These are phyloP conservation scores for Lasioglossum figueresi DNA, from an alignment of 2,888 invertebrate species.

Conservation along the genomic window DNA sequence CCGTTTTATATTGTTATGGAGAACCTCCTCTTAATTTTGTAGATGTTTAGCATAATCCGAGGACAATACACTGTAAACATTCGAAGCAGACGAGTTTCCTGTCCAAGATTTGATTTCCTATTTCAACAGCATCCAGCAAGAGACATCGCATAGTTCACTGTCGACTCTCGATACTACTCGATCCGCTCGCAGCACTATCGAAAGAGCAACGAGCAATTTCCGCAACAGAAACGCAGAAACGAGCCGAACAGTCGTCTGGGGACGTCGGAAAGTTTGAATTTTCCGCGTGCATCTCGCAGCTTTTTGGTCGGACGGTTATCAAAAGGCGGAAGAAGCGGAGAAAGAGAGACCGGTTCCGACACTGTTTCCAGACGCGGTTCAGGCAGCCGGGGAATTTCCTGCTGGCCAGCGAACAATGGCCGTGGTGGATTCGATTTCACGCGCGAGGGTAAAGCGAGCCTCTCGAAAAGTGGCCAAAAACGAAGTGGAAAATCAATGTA, in stretches of 20 bases:
- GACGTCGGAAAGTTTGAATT: not conserved
- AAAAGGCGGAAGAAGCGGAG: not conserved
- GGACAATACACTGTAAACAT: not conserved
- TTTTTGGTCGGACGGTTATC: not conserved
- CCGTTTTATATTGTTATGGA: no score
- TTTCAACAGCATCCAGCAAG: not conserved
- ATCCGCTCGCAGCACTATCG: not conserved
- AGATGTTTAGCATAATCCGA: not conserved
- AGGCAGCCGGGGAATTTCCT: not conserved
- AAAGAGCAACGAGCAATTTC: not conserved
- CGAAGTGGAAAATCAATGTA: not conserved
- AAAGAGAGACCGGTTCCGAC: not conserved
- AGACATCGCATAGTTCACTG: not conserved
- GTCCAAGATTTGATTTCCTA: not conserved
- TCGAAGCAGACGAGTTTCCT: not conserved
- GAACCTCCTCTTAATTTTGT: no score
- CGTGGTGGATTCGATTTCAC: conserved; percentile 16
- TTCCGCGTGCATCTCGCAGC: conserved; percentile 10
- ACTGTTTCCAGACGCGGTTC: not conserved
- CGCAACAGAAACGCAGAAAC: not conserved
- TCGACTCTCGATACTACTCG: not conserved
- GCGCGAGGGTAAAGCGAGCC: not conserved
- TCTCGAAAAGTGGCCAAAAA: not conserved
- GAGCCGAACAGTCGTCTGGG: not conserved
- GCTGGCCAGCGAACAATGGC: conserved; percentile 9